Evolutionary conservation across 2,113 vertebrate genomes (phyloP).

Genomic region (Turnix velox): DNA sequence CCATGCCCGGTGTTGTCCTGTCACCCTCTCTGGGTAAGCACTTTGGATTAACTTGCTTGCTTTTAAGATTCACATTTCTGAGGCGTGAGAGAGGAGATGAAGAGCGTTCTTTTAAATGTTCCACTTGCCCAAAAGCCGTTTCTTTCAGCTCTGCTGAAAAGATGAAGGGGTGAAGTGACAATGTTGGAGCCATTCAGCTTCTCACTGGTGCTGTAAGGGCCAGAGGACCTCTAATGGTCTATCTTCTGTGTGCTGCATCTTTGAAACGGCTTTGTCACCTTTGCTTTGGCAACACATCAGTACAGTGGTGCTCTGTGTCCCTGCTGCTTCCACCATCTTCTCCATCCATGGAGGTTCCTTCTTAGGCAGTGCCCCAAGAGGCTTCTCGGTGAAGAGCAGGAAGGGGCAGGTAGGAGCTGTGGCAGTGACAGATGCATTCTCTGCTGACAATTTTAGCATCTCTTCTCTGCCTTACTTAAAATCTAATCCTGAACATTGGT

Average conservation of each 20-base stretch:
- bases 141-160: background rate
- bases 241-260: rapidly evolving
- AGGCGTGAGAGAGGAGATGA: background rate
- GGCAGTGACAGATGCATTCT: background rate
- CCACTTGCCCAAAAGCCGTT: background rate
- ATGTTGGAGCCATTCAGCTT: background rate
- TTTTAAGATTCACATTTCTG: background rate
- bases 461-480: background rate
- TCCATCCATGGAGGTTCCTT: background rate
- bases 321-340: rapidly evolving
- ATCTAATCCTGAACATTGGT: background rate
- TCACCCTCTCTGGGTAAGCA: background rate
- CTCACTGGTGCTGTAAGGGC: background rate
- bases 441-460: background rate
- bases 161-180: background rate
- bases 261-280: background rate
- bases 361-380: background rate
- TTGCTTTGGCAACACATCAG: background rate
- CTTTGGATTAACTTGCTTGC: background rate
- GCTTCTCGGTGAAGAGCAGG: background rate
- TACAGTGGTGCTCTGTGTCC: background rate
- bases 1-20: rapidly evolving
- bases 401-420: background rate
- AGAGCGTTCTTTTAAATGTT: background rate
- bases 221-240: background rate